phyloP scores from a whole-genome alignment of 2,888 invertebrate species.

The Coelogynopora nodosa region DNA sequence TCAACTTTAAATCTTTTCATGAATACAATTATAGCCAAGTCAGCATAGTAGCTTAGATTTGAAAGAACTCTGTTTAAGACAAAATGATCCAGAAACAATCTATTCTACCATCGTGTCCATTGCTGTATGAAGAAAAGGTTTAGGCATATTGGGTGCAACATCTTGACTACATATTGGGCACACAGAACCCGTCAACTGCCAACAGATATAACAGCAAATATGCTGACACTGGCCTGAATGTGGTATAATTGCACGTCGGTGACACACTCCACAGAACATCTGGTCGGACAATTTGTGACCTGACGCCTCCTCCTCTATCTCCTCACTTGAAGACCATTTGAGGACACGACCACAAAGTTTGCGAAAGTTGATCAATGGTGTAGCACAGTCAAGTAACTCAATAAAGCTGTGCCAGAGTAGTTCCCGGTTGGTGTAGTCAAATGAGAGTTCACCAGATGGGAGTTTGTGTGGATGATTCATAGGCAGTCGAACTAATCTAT shows the following conservation, averaged over 20 bases:
- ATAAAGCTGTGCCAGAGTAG: slow-evolving; percentile 38
- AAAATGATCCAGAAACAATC: too few species aligned
- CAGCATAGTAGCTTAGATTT: too few species aligned
- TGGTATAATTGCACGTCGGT: background rate
- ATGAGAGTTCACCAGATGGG: background rate
- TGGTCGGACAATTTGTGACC: background rate
- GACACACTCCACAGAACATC: background rate
- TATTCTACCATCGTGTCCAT: too few species aligned
- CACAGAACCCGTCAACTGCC: background rate
- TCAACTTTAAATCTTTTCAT: too few species aligned
- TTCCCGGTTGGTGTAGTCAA: slow-evolving; percentile 42
- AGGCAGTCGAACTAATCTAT: slow-evolving; percentile 25
- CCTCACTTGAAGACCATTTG: background rate
- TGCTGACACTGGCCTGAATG: slow-evolving; percentile 2
- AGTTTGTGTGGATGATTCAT: background rate
- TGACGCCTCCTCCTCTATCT: background rate
- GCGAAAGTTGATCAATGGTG: background rate
- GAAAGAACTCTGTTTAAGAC: too few species aligned
- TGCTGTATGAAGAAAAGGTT: background rate
- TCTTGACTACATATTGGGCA: background rate
- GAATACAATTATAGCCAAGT: too few species aligned
- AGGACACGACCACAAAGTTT: background rate
- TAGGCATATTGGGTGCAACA: background rate
- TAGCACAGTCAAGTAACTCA: slow-evolving; percentile 5
- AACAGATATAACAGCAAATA: slow-evolving; percentile 27